These are phyloP conservation scores for Staurois parvus DNA, from an alignment of 2,797 vertebrate genomes.

Conservation along the genomic window DNA sequence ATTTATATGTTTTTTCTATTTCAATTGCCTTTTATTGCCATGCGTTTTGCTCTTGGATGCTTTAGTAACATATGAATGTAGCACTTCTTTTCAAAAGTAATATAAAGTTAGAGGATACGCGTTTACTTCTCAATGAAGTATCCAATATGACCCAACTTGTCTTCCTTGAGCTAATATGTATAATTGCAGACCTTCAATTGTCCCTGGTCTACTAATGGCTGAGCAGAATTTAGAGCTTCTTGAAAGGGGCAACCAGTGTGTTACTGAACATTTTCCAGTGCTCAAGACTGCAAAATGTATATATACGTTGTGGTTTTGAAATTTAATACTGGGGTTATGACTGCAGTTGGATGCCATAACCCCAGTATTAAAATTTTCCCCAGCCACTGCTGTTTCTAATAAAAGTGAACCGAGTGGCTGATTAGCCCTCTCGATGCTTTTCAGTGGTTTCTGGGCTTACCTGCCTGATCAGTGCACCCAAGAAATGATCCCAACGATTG, in stretches of 20 bases:
- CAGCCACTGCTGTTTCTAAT: no score
- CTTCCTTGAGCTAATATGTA: not conserved
- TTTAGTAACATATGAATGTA: not conserved
- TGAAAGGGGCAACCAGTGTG: not conserved
- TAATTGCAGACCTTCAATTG: not conserved
- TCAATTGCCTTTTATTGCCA: not conserved
- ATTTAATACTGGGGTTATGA: no score
- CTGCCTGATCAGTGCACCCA: no score
- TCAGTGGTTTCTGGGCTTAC: no score
- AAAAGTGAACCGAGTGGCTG: no score
- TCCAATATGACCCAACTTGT: not conserved
- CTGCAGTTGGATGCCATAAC: no score
- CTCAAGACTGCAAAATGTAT: no score
- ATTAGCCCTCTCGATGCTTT: no score
- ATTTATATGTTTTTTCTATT: conserved; percentile 3
- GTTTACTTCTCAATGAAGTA: not conserved
- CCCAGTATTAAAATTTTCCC: no score
- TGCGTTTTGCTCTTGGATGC: not conserved
- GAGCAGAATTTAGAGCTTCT: not conserved
- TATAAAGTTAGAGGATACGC: not conserved
- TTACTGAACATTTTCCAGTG: not conserved
- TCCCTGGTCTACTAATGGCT: not conserved
- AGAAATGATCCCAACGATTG: no score
- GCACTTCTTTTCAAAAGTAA: not conserved
- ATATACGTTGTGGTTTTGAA: no score